Evolutionary conservation across 2,888 invertebrate species (phyloP), one percentile per base, ranked within the genome.

Genomic region (Blera fallax): DNA sequence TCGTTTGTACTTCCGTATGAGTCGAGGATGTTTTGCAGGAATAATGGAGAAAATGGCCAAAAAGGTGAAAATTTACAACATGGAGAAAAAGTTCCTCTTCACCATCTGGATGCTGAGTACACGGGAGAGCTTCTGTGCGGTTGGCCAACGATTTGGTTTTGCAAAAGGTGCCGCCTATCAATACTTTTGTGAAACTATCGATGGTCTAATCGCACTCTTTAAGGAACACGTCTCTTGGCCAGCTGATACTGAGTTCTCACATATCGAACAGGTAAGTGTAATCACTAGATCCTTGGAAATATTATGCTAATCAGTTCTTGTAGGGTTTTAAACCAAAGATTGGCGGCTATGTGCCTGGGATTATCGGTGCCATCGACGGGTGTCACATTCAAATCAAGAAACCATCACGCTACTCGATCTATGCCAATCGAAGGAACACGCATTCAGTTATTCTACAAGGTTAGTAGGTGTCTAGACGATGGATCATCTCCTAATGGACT

Each of bases 301-400:
- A 10, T 16, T 6, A 37, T 37, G 8, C 11, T n/a, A 40, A 14
- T 40, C 10, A 10, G 0, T 40, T 7, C 14, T 24, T 54, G 2
- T 32, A 82, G 79, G 79, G 83, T 10, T 83, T 83, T 7, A 78
- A 79, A 37, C 79, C 83, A 0, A 72, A 62, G 7, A 76, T n/a
- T 3, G 81, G 83, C 1, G 54, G 32, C 4, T 79, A 79, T 34
- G 54, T 83, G 2, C 83, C 83, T 0, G 83, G 79, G 27, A 79
- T 83, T 11, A 37, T 79, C 6, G 83, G 83, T 0, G 79, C 79
- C 5, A 83, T 83, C n/a, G 60, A 58, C 7, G 50, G 79, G 8
- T 83, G 83, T n/a, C 83, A 83, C 54, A 45, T 83, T 1, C 60
- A 67, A n/a, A 83, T 83, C 0, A 83, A 83, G 24, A 83, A 79